phyloP scores from a whole-genome alignment of 2,888 invertebrate genomes.

The Nemapogon koenigi region DNA sequence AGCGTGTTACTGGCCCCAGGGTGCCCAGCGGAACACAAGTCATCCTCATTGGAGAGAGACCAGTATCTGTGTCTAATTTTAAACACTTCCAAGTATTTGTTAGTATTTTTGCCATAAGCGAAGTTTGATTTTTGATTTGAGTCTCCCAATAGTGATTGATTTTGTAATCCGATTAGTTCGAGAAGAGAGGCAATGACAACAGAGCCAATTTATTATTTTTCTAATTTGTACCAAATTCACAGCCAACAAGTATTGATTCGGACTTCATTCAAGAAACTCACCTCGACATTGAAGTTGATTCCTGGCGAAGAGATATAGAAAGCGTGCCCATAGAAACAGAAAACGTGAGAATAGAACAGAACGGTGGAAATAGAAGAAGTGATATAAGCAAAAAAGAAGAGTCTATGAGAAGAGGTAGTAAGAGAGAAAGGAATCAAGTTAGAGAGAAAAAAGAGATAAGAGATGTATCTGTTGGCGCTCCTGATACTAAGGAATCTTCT shows the following conservation, averaged over 20 bases:
- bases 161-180: too few species aligned
- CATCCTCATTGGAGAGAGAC: too few species aligned
- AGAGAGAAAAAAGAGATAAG: constrained; percentile 8
- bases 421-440: constrained; percentile 17
- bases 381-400: constrained; percentile 40
- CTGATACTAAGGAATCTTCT: constrained; percentile 52
- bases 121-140: too few species aligned
- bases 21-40: too few species aligned
- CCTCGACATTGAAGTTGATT: constrained; percentile 41
- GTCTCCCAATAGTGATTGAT: too few species aligned
- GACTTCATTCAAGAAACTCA: constrained; percentile 48
- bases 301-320: constrained; percentile 39
- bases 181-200: too few species aligned
- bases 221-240: too few species aligned
- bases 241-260: constrained; percentile 51
- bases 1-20: too few species aligned
- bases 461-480: constrained; percentile 46
- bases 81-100: too few species aligned
- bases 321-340: constrained; percentile 30
- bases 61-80: too few species aligned
- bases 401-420: constrained; percentile 28
- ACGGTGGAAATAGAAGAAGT: constrained; percentile 37
- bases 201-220: too few species aligned
- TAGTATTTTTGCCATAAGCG: too few species aligned
- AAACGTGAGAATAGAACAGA: constrained; percentile 39